Percentiles rank a stretch among this genome's conserved stretches.
Conservation (phyloP, 1,140 invertebrate genomes). For the Nasonia longicornis region DNA sequence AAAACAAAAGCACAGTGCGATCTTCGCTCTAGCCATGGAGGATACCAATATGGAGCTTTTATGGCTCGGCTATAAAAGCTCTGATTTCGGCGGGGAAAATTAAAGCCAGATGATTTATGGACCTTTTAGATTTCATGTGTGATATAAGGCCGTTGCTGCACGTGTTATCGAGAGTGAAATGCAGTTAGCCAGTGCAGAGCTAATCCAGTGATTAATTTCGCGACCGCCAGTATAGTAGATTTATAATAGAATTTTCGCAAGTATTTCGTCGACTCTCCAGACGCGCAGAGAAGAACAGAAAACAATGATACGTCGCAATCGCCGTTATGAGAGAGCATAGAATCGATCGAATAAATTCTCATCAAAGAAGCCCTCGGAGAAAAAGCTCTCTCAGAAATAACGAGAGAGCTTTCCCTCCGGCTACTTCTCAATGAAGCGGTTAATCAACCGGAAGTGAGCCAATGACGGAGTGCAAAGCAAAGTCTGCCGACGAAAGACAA, state of each 20-base stretch:
- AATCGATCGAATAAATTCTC: too few relatives aligned
- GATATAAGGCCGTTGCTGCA: too few relatives aligned
- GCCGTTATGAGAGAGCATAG: too few relatives aligned
- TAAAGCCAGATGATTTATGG: neutral
- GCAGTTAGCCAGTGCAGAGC: neutral
- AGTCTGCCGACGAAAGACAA: conserved; percentile 27
- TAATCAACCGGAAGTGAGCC: conserved; percentile 20
- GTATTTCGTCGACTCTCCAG: too few relatives aligned
- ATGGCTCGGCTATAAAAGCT: neutral
- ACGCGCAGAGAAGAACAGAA: too few relatives aligned
- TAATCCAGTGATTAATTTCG: neutral
- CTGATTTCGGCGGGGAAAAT: neutral
- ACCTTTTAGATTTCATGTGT: neutral
- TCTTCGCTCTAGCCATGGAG: too few relatives aligned
- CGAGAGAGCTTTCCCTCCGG: conserved; percentile 3
- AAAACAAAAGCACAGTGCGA: too few relatives aligned
- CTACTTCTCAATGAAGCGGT: conserved; percentile 2
- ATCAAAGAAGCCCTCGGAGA: too few relatives aligned
- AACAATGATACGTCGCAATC: too few relatives aligned
- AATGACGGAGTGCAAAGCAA: neutral
- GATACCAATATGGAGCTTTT: neutral
- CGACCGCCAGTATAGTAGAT: neutral
- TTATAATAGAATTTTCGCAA: neutral
- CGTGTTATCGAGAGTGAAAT: neutral
- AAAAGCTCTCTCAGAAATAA: neutral